A percentile compares a stretch with the other conserved stretches of the same genome.
phyloP scores from a whole-genome alignment of 2,113 vertebrate species.

The Colaptes auratus region DNA sequence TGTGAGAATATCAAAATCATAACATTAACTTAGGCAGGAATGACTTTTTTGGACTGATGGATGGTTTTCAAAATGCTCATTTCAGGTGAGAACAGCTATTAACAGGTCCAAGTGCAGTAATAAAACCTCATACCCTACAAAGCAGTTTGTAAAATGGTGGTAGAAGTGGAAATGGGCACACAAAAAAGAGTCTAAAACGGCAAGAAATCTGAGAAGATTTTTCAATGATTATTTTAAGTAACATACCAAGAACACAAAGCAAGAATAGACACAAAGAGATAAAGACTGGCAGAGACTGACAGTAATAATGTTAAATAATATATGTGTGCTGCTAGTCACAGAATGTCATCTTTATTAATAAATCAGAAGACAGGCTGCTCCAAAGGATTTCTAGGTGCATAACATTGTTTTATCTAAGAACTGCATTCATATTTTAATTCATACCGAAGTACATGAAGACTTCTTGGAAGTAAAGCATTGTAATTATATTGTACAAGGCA shows the following conservation, averaged over 20 bases:
- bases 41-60: not conserved
- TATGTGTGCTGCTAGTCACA: not conserved
- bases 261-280: conserved; percentile 31
- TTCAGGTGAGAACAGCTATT: not conserved
- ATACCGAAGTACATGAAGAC: not conserved
- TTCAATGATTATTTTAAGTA: conserved; percentile 30
- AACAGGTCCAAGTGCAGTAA: not conserved
- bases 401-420: not conserved
- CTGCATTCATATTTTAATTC: not conserved
- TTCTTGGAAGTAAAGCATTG: not conserved
- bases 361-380: not conserved
- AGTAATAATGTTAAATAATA: conserved; percentile 22
- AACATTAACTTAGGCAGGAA: conserved; percentile 9
- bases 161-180: not conserved
- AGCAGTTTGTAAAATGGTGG: not conserved
- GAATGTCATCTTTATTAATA: conserved; percentile 8
- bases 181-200: not conserved
- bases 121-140: not conserved
- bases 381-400: not conserved
- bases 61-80: not conserved
- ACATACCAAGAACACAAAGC: not conserved
- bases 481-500: not conserved
- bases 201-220: not conserved
- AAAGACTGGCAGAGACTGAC: not conserved
- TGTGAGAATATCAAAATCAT: conserved; percentile 34